Base-by-base conservation (phyloP, 2,888 invertebrate genomes). In the Dasypogon diadema region DNA sequence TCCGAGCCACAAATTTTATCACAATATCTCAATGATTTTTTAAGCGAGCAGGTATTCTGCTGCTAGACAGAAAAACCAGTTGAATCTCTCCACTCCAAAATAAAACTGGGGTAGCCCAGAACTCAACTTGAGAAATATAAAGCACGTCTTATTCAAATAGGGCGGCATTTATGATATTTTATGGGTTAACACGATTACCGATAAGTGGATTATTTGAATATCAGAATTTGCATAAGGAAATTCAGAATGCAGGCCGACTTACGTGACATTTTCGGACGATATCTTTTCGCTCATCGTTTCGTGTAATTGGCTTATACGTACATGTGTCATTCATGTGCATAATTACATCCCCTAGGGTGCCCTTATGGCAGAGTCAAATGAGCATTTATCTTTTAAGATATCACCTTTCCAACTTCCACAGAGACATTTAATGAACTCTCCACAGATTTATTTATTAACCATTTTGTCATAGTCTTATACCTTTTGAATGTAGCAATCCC, bases 161-260 rank as follows among this genome's bases (percentile, higher is more conserved):
- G 42, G 34, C n/a, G 4, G 30, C 42, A 2, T 12, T 3, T 12
- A 12, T 1, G n/a, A 42, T 42, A 58, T 60, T 60, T 60, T 60
- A 60, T 37, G 60, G 37, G 60, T 60, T 18, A 37, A 37, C n/a
- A 37, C 12, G 37, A 60, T 60, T 60, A 21, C 34, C n/a, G 60
- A 60, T 60, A 60, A 60, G 4, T 12, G 21, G 60, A 60, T 60
- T 60, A 60, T 18, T n/a, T 42, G 60, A n/a, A 60, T 18, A 60
- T 42, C 42, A 2, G 21, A 60, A 60, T 60, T 60, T 60, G 60
- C 60, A 60, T 60, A 60, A 42, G n/a, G n/a, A 12, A 42, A 12
- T 42, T 42, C 42, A 12, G 3, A 42, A n/a, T 12, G 0, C 8
- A 42, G 3, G n/a, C 2, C 2, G 12, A 12, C n/a, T 3, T 12